Evolutionary conservation across 2,797 vertebrate genomes (phyloP).

Genomic region (Microctenopoma steveboyesi): DNA sequence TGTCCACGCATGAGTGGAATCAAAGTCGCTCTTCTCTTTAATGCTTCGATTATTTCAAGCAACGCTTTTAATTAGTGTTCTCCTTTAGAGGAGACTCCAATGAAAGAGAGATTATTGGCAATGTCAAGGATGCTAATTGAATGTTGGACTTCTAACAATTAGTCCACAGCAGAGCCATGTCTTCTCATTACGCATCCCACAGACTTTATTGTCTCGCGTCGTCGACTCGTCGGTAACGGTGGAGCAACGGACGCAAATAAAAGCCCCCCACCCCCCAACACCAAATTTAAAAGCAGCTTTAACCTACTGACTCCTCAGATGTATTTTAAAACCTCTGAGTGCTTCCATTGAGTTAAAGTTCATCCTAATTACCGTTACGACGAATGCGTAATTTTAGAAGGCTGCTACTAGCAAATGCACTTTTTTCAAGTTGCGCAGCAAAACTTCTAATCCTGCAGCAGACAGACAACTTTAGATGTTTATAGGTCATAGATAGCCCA

Average conservation of each 20-base stretch:
- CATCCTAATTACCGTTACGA: not conserved
- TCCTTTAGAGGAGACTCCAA: constrained; percentile 76
- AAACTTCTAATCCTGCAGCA: not conserved
- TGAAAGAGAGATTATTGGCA: constrained; percentile 86
- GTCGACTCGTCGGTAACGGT: constrained; percentile 47
- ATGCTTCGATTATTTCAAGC: constrained; percentile 83
- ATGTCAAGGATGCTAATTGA: constrained; percentile 88
- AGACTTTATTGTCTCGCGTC: constrained; percentile 57
- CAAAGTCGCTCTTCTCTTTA: constrained; percentile 77
- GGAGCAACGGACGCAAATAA: constrained; percentile 20
- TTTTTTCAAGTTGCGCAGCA: not conserved
- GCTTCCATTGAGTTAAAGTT: not conserved
- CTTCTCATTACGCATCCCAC: constrained; percentile 77
- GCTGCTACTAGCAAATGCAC: not conserved
- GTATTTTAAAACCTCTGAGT: not conserved
- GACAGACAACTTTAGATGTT: not conserved
- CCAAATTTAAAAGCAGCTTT: not conserved
- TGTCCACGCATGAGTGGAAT: constrained; percentile 65
- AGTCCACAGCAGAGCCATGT: constrained; percentile 74
- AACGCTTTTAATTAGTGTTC: constrained; percentile 81
- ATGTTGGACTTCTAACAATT: constrained; percentile 86
- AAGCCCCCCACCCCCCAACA: not conserved
- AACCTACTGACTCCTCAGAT: constrained; percentile 4
- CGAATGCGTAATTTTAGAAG: not conserved
- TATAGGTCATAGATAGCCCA: not conserved